These are phyloP conservation scores for Tragelaphus buxtoni DNA, from an alignment of 2,113 vertebrate species.

Conservation along the genomic window DNA sequence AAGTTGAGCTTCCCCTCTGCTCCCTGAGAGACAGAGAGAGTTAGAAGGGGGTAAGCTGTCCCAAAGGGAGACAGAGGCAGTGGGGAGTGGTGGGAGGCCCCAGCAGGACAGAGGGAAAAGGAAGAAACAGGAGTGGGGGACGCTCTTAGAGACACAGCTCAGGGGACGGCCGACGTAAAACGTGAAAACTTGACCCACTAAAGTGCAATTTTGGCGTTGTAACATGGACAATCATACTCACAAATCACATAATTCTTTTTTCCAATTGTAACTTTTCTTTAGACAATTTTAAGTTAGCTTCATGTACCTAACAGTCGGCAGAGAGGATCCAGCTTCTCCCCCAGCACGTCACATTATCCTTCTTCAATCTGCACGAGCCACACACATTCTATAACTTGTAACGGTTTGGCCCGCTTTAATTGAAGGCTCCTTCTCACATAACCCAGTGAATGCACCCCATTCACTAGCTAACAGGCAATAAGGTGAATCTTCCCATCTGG, in stretches of 20 bases:
- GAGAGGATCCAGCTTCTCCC: background rate
- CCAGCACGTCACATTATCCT: rapidly evolving
- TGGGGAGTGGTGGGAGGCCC: background rate
- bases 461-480: too few species aligned
- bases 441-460: too few species aligned
- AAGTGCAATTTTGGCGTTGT: background rate
- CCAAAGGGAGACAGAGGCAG: background rate
- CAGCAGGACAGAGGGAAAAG: background rate
- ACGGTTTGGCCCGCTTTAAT: too few species aligned
- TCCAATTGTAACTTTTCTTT: background rate
- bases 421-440: too few species aligned
- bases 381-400: too few species aligned
- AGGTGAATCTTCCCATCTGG: too few species aligned
- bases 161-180: background rate
- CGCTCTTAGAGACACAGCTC: background rate
- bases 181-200: rapidly evolving
- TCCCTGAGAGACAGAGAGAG: background rate
- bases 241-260: background rate
- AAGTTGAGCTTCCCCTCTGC: too few species aligned
- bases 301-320: background rate
- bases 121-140: too few species aligned
- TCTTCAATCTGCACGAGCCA: rapidly evolving
- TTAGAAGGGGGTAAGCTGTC: too few species aligned
- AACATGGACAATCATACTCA: background rate
- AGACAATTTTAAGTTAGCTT: background rate